Base-by-base conservation (phyloP, 2,797 vertebrate species). In the Oreochromis grahami region DNA sequence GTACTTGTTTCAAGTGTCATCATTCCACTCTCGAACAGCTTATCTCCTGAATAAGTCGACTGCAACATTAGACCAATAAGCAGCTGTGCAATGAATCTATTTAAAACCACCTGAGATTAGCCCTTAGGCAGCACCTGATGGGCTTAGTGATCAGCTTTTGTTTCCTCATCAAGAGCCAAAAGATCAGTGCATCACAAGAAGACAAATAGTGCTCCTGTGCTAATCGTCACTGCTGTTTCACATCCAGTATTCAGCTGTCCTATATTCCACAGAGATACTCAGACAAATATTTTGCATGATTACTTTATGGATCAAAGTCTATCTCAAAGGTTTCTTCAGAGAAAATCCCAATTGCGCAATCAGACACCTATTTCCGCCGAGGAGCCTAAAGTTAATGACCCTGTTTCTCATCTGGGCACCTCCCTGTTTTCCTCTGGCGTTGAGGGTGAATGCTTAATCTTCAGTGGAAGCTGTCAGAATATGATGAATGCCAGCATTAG, bases 401-500 rank as follows among this genome's bases (percentile, higher is more conserved):
- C 90, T 89, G 89, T 94, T 94, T 93, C 87, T 95, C 91, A 94
- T 93, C 89, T 89, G 87, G 88, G 86, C 89, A 93, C 89, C 89
- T 93, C 90, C 91, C 55, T 87, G 58, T 90, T 93, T 91, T 90
- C 91, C 87, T 87, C 86, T 81, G 85, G 89, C 85, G 3, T 84
- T 63, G 85, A 84, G 91, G 89, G 83, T 88, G 86, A 93, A 90
- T 86, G 86, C 88, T 96, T 95, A 88, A 94, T 96, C 94, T 94
- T 94, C 84, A 81, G 93, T 87, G 89, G 82, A 86, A 89, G 91
- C 91, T 96, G 94, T 94, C 95, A 94, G 90, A 87, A 80, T 48
- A 92, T 95, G 95, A 96, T 95, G 88, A 95, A 96, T 96, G 89
- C 82, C 21, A 84, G 89, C 82, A 81, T 82, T 85, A 92, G 89